Percentiles rank a stretch among this genome's conserved stretches.
Conservation (phyloP, 2,113 vertebrate species). For the Petrocephalus zakoni region DNA sequence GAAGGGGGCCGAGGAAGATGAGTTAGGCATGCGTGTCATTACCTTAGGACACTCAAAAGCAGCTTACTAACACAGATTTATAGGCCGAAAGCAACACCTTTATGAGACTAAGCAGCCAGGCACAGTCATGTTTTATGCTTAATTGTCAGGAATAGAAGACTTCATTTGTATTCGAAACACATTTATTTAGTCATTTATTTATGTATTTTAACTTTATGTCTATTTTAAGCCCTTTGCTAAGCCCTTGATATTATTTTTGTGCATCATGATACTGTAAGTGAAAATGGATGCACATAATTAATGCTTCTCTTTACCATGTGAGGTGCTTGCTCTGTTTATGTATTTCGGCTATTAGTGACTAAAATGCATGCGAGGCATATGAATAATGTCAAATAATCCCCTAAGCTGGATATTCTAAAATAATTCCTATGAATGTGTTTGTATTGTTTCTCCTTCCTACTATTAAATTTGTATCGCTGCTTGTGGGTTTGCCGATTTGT, state of each 20-base stretch:
- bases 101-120: background rate
- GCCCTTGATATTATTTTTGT: background rate
- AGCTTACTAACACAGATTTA: background rate
- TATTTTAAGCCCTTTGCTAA: background rate
- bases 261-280: background rate
- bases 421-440: background rate
- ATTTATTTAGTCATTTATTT: background rate
- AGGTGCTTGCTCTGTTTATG: too few relatives aligned
- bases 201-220: background rate
- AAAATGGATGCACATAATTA: background rate
- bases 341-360: background rate
- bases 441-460: background rate
- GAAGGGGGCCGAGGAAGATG: background rate
- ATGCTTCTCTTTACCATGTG: background rate
- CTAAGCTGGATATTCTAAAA: background rate
- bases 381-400: background rate
- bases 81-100: background rate
- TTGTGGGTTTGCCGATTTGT: background rate
- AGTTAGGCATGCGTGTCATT: background rate
- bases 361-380: background rate
- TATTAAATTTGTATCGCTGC: background rate
- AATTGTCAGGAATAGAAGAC: background rate
- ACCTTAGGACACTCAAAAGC: background rate
- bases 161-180: background rate
- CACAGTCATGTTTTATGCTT: background rate